Percentiles rank a stretch among this genome's conserved stretches.
phyloP scores from a whole-genome alignment of 1,140 invertebrate species.

The Yoshiicerus persimilis region DNA sequence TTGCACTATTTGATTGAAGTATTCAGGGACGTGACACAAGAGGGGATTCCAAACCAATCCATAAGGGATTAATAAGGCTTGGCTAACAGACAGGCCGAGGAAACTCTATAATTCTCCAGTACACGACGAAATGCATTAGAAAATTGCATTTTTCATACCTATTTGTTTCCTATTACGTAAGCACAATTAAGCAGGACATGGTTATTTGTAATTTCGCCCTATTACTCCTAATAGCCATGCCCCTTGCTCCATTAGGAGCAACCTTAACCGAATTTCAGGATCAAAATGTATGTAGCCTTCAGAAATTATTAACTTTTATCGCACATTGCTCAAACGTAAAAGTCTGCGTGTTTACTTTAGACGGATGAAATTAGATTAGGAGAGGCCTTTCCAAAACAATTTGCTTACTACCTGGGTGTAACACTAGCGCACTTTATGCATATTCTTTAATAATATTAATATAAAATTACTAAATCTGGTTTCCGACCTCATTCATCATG shows the following conservation, averaged over 20 bases:
- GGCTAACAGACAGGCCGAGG: background rate
- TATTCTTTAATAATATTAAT: too few relatives aligned
- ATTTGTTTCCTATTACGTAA: background rate
- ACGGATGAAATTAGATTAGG: background rate
- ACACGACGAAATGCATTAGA: background rate
- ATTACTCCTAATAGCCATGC: background rate
- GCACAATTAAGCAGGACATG: background rate
- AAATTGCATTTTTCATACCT: background rate
- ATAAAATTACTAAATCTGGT: too few relatives aligned
- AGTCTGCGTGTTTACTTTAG: background rate
- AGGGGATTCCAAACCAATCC: background rate
- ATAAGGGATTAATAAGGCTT: background rate
- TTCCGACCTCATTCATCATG: too few relatives aligned
- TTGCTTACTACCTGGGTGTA: too few relatives aligned
- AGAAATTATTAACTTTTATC: background rate
- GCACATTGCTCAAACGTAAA: background rate
- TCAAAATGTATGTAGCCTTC: background rate
- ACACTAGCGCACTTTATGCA: too few relatives aligned
- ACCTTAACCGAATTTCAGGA: conserved; percentile 7
- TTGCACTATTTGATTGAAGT: conserved; percentile 9
- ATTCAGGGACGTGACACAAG: background rate
- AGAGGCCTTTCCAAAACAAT: background rate
- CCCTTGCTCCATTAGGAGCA: background rate
- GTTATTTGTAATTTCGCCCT: background rate
- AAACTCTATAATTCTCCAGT: background rate